Base-by-base conservation (phyloP, 2,797 vertebrate species). In the Eupleurogrammus muticus region DNA sequence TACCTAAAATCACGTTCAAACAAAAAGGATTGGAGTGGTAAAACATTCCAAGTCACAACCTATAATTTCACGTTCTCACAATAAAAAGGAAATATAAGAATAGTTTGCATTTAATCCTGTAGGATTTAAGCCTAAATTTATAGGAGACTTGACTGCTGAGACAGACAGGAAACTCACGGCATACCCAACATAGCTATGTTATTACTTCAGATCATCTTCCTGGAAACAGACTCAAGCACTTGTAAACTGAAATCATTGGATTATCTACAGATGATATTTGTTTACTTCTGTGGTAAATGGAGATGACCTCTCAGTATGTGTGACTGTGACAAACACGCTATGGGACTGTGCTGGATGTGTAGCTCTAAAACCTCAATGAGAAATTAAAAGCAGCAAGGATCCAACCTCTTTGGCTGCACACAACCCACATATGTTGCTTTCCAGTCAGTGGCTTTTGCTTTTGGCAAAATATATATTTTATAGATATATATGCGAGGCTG, bases 251-350 rank as follows among this genome's bases (percentile, higher is more conserved):
- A 79, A 87, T 69, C 69, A 44, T 47, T 64, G 52, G 52, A 72
- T 82, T 69, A 65, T 59, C 71, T 67, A 78, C 83, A 86, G 68
- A 80, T 78, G 85, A 82, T 61, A 67, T 53, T 58, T 44, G 75
- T 82, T 81, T 74, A 71, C 60, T 58, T 66, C 46, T 79, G 80
- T 54, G 64, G 69, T 70, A 23, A 28, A 11, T 59, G 50, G 21
- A 58, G n/a, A 38, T 46, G 20, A 46, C 62, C 46, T 38, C 34
- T 19, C 13, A 17, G 44, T 19, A 9, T 20, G 21, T 16, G 59
- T 49, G 20, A 24, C 24, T 44, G 19, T 44, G 16, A 44, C 9
- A 38, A 8, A 40, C 17, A 42, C 36, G 2, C 19, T 24, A 9
- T 44, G 9, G 11, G 0, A 42, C 38, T 20, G 5, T 12, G 9